Evolutionary conservation across 2,888 invertebrate species (phyloP), one percentile per base, ranked within the genome.

Genomic region (Aleiodes testaceus): DNA sequence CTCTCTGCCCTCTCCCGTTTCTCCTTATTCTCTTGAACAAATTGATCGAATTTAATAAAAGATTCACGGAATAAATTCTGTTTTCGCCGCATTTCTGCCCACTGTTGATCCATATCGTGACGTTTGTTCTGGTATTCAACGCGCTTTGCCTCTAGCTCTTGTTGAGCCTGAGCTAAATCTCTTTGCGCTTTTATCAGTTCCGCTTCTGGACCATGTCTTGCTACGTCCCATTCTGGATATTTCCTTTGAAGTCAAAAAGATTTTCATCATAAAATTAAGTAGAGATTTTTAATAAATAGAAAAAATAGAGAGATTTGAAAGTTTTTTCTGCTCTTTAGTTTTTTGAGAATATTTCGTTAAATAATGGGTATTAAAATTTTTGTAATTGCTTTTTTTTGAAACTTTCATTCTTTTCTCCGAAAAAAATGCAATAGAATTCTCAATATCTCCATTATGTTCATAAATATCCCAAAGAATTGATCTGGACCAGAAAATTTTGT

Each of bases 11-110:
- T 88, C 66, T 91, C 90, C 11, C 91, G 89, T 78, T 92, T 92
- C 77, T 92, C 91, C 74, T 90, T 89, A 80, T 92, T 92, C 79
- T 92, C 92, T 77, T 89, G 88, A 5, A 92, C 90, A 77, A 92
- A 92, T 87, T 90, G 90, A 78, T 92, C 91, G 75, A 91, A 92
- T 79, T 90, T 90, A 49, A 91, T 89, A 77, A 92, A 92, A 1
- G 90, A 91, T 66, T 90, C 88, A 69, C 90, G 90, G 0, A 92
- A 82, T 30, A 89, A 77, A 69, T 88, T 79, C 78, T 92, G 90
- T 77, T 91, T 90, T 3, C 82, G 84, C 36, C 89, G 85, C 53
- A 92, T 81, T 0, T 91, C 90, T 0, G 87, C 82, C 92, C 92
- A 92, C 79, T 90, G 89, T 36, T 80, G 79, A 78, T 91, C 88